phyloP scores from a whole-genome alignment of 23 tunicate genomes.

The Ciona savignyi region DNA sequence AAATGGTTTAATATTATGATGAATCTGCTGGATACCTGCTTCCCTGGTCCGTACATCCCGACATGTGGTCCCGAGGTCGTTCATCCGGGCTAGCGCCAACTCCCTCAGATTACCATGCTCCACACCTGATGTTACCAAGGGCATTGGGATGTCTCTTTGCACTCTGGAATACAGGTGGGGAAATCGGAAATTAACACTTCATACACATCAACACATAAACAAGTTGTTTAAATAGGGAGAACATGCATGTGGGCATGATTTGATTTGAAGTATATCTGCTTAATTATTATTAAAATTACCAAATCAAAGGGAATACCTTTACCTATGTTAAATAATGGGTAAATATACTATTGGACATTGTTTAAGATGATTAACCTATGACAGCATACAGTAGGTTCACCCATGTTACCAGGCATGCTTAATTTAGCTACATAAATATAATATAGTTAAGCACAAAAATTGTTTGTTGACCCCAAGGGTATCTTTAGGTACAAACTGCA shows the following conservation, averaged over 20 bases:
- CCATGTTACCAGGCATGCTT: too few relatives aligned
- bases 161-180: slow-evolving; percentile 66
- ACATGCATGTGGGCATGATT: background rate
- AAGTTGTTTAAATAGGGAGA: background rate
- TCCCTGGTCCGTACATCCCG: slow-evolving; percentile 98
- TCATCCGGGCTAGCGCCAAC: slow-evolving; percentile 92
- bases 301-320: too few relatives aligned
- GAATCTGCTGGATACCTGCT: slow-evolving; percentile 94
- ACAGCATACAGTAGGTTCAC: too few relatives aligned
- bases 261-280: background rate
- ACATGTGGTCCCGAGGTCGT: slow-evolving; percentile 95
- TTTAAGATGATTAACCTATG: too few relatives aligned
- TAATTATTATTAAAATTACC: too few relatives aligned
- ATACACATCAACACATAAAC: background rate
- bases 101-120: slow-evolving; percentile 97
- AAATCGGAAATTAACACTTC: background rate
- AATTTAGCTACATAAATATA: too few relatives aligned
- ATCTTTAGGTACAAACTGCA: too few relatives aligned
- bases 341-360: too few relatives aligned
- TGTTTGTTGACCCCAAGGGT: too few relatives aligned
- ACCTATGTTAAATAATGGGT: too few relatives aligned
- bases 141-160: slow-evolving; percentile 99
- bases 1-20: slow-evolving; percentile 80
- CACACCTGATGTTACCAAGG: slow-evolving; percentile 96
- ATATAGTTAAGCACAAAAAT: too few relatives aligned